Base-by-base conservation (phyloP, 64 coral and sea anemone genomes). In the Acropora yongei region DNA sequence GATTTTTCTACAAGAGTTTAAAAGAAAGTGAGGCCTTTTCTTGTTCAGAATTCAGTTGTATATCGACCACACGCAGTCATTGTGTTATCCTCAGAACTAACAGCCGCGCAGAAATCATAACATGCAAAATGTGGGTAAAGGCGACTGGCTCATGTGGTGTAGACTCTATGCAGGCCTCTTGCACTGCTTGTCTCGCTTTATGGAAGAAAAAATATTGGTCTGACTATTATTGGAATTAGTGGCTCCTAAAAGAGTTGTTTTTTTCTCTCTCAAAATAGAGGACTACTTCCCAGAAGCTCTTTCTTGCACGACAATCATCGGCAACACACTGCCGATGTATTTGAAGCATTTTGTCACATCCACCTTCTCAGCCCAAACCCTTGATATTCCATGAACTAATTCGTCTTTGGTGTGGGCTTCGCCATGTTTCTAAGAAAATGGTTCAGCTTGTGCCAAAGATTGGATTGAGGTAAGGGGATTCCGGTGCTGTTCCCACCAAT, bases 181-280 rank as follows among this genome's bases (percentile, higher is more conserved):
- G 51, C 51, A 9, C 51, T 55, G 51, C 51, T 55, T 9, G 51
- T 1, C 5, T 55, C 51, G 51, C 51, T n/a, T n/a, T n/a, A n/a
- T n/a, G n/a, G n/a, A n/a, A n/a, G n/a, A n/a, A n/a, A n/a, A n/a
- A n/a, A n/a, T 72, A 41, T 72, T 40, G 69, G 69, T 41, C 69
- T 72, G 20, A 84, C 47, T 63, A 82, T 91, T 91, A 71, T 45
- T 69, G n/a, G 20, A 81, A 71, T 91, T 80, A 78, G 77, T 91
- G 89, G 89, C 89, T 91, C 65, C 77, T 81, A 90, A 84, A 82
- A 79, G 65, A 82, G 78, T 84, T 50, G n/a, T n/a, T n/a, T n/a
- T 84, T 68, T 63, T n/a, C 6, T 16, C n/a, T 55, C 51, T 55
- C 10, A 55, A 55, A 55, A 55, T n/a, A n/a, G 77, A 45, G 16